Base-by-base conservation (phyloP, 2,113 vertebrate species). In the Cyrtonyx montezumae region DNA sequence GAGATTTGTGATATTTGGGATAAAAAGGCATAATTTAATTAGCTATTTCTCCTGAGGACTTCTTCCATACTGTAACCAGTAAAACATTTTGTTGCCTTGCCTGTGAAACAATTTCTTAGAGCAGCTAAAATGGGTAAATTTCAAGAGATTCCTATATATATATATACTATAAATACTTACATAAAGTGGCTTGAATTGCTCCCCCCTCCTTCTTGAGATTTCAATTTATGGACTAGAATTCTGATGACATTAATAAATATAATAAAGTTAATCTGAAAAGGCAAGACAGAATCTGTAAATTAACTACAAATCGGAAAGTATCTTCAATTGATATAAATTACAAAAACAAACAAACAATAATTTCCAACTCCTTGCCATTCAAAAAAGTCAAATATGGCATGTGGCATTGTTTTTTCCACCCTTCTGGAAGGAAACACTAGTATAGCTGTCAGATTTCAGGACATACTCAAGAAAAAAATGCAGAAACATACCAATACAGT, bases 201-300 rank as follows among this genome's bases (percentile, higher is more conserved):
- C 62, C 68, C 79, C 77, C 96, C 90, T 43, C 91, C 71, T 22
- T 96, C 95, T 8, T 96, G 95, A 51, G 95, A 96, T 78, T 97
- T 97, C 40, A 97, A 66, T 93, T 98, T 98, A 93, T 98, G 96
- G 59, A 95, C 87, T 13, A 98, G 97, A 86, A 97, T 98, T 63
- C 96, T 95, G 61, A 97, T 98, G 77, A 98, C 97, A 63, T 98
- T 98, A 56, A 98, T 82, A 94, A 98, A 98, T 95, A 98, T 97
- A 63, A 97, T 7, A 58, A 98, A 97, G 92, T 98, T 98, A 42
- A 98, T 88, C 97, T 98, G 94, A 23, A 78, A 85, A 34, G 45
- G 53, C 51, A 87, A 73, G 2, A 78, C 1, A 71, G 43, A 37
- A 55, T 9, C 28, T 51, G 16, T 80, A 25, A 77, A 83, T 7